phyloP scores from a whole-genome alignment of 2,113 vertebrate genomes.

The Sterrhoptilus dennistouni region DNA sequence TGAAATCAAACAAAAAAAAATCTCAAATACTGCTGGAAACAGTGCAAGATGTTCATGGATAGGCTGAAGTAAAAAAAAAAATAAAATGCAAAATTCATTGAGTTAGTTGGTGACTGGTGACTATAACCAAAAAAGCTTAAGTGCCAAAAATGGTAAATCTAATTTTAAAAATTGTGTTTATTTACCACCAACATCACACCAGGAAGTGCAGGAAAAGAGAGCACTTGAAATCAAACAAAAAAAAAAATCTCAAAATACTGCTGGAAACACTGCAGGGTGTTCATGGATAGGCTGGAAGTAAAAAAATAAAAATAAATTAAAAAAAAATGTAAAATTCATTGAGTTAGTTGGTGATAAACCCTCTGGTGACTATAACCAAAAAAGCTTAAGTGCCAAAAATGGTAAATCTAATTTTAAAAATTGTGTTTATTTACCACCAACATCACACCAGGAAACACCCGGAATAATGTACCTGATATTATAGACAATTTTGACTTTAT shows the following conservation, averaged over 20 bases:
- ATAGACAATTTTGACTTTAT: neutral
- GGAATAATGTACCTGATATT: neutral
- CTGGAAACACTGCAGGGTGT: neutral
- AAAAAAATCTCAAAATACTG: neutral
- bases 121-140: neutral
- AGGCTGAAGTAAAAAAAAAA: neutral
- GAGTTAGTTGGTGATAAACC: neutral
- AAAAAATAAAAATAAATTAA: no score
- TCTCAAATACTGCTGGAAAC: neutral
- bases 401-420: neutral
- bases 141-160: neutral
- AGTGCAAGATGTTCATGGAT: neutral
- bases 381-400: neutral
- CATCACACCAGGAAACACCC: neutral
- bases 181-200: neutral
- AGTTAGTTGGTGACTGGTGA: neutral
- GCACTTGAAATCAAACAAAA: neutral
- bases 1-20: neutral
- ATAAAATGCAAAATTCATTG: fast-evolving
- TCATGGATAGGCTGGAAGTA: neutral
- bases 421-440: neutral
- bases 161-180: neutral
- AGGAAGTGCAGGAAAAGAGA: neutral
- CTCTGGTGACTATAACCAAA: neutral
- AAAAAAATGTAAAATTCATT: neutral